These are phyloP conservation scores for Alexandromys oeconomus DNA, from an alignment of 2,797 vertebrate species.

Conservation along the genomic window DNA sequence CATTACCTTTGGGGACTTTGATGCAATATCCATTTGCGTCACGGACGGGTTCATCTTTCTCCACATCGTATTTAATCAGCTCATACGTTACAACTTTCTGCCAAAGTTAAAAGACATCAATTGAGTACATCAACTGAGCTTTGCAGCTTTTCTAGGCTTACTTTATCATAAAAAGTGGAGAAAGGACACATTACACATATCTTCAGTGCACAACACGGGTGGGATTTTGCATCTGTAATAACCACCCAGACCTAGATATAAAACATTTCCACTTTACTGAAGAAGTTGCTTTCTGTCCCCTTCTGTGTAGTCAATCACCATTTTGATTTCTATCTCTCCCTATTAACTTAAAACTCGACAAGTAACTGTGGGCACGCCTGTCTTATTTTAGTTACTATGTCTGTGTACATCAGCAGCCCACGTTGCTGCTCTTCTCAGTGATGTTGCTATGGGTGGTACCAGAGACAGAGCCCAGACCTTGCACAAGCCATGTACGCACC, in stretches of 20 bases:
- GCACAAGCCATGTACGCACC: not conserved
- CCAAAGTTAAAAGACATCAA: conserved; percentile 76
- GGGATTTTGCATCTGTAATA: not conserved
- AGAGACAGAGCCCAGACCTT: not conserved
- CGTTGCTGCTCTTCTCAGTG: not conserved
- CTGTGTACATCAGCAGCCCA: not conserved
- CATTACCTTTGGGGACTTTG: conserved; percentile 91
- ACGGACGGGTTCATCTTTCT: conserved; percentile 92
- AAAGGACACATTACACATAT: not conserved
- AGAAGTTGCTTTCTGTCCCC: not conserved
- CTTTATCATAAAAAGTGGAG: not conserved
- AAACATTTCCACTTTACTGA: conserved; percentile 22
- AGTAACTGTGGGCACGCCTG: not conserved
- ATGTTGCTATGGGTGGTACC: not conserved
- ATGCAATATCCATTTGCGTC: conserved; percentile 92
- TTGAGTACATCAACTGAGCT: conserved; percentile 52
- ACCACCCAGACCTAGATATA: not conserved
- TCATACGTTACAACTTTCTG: conserved; percentile 88
- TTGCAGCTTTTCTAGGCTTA: not conserved
- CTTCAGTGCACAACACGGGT: not conserved
- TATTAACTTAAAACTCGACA: conserved; percentile 33
- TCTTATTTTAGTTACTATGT: not conserved
- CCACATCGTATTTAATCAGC: conserved; percentile 93
- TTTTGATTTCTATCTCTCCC: conserved; percentile 9
- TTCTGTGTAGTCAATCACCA: not conserved